phyloP scores from a whole-genome alignment of 2,797 vertebrate species.

The Xiphophorus birchmanni region DNA sequence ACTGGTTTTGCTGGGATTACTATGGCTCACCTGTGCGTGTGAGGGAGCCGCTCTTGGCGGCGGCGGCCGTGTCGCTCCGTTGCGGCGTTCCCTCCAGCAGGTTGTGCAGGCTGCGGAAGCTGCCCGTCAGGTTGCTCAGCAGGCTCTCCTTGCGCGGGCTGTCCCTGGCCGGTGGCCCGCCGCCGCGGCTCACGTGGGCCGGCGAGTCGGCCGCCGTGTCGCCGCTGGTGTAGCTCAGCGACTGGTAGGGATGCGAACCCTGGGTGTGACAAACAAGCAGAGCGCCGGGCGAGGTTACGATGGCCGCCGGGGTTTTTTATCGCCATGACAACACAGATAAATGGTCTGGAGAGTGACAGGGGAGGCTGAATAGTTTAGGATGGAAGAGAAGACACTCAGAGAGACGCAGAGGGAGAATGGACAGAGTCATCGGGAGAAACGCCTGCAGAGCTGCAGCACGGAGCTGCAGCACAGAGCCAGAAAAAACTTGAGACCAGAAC shows the following conservation, averaged over 20 bases:
- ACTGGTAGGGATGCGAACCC: slow-evolving; percentile 98
- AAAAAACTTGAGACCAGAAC: neutral
- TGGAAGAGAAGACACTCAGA: neutral
- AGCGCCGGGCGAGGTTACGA: slow-evolving; percentile 20
- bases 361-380: no score
- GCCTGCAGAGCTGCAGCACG: neutral
- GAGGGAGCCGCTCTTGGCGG: slow-evolving; percentile 91
- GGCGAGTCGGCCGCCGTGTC: slow-evolving; percentile 98
- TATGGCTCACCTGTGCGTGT: slow-evolving; percentile 86
- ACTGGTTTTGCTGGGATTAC: no score
- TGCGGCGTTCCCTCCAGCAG: slow-evolving; percentile 94
- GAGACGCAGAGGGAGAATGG: neutral
- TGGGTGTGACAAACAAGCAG: slow-evolving; percentile 60
- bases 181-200: slow-evolving; percentile 86
- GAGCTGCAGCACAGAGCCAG: neutral
- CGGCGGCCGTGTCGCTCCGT: slow-evolving; percentile 81
- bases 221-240: slow-evolving; percentile 96
- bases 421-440: slow-evolving; percentile 4
- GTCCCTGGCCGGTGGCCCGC: slow-evolving; percentile 86
- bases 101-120: slow-evolving; percentile 96
- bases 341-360: neutral
- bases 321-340: slow-evolving; percentile 9
- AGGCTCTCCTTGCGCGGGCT: slow-evolving; percentile 97
- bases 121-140: slow-evolving; percentile 96
- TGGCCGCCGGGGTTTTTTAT: neutral